Evolutionary conservation across 1,140 invertebrate species (phyloP).

Genomic region (Drosophila prosaltans): DNA sequence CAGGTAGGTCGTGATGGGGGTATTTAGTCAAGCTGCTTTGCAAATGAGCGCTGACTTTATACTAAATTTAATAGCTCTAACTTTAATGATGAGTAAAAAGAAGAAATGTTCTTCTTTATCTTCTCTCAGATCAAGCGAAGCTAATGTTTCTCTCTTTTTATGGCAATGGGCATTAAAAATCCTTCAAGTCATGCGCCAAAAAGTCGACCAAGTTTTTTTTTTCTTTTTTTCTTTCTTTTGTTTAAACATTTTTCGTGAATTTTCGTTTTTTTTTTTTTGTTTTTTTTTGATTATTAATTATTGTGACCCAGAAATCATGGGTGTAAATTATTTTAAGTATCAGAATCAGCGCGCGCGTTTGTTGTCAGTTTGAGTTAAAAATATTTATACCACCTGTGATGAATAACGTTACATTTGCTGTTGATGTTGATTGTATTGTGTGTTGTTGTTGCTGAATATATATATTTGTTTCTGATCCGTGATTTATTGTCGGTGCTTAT

Average conservation of each 20-base stretch:
- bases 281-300: slow-evolving; percentile 58
- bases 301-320: slow-evolving; percentile 72
- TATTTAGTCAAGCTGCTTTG: too few relatives aligned
- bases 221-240: not conserved
- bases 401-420: slow-evolving; percentile 77
- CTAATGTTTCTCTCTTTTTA: too few relatives aligned
- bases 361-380: slow-evolving; percentile 68
- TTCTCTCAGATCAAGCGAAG: too few relatives aligned
- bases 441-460: slow-evolving; percentile 35
- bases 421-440: slow-evolving; percentile 34
- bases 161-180: slow-evolving; percentile 1
- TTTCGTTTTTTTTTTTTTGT: not conserved
- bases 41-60: too few relatives aligned
- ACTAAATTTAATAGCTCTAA: not conserved
- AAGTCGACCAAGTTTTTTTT: slow-evolving; percentile 47
- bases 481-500: slow-evolving; percentile 59
- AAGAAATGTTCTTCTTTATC: too few relatives aligned
- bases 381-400: slow-evolving; percentile 79
- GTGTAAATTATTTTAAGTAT: slow-evolving; percentile 40
- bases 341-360: slow-evolving; percentile 65
- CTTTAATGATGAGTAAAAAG: not conserved
- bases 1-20: too few relatives aligned
- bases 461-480: slow-evolving; percentile 41
- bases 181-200: slow-evolving; percentile 61
- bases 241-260: slow-evolving; percentile 1